Base-by-base conservation (phyloP, 1,140 invertebrate species). In the Thaumatotibia leucotreta region DNA sequence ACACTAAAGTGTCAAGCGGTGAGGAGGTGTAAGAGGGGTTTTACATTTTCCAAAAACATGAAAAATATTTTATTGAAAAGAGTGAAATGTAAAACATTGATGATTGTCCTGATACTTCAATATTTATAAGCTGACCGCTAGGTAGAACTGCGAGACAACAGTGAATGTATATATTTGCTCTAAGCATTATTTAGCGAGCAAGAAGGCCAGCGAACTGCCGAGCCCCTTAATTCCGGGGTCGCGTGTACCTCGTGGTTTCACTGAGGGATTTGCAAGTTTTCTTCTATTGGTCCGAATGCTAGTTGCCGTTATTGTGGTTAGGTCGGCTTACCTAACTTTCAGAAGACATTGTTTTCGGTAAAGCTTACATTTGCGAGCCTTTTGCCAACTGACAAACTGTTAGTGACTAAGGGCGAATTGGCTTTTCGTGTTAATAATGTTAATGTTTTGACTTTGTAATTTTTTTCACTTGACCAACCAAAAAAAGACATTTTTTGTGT, bases 231-330 rank as follows among this genome's bases (percentile, higher is more conserved):
- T 80, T 76, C 76, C 75, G 65, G 54, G 72, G 73, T 76, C 75
- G 77, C 79, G 76, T 84, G 82, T 79, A 83, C 80, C 80, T 82
- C 84, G 82, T 74, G 82, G 80, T 82, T 77, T 69, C 69, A 69
- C 72, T 65, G 66, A 64, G 73, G 77, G 83, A 86, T 86, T 86
- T 84, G 78, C 74, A 84, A 86, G 82, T 86, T 86, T 79, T 80
- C 77, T 82, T 77, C 69, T 77, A 81, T 83, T 79, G 81, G 70
- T 68, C 70, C 70, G 74, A 75, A 80, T 73, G 75, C 69, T 79
- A 75, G 75, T 78, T 83, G 79, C 77, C 71, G 76, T 79, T 72
- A 74, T 63, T 63, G 61, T 75, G 69, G 74, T 76, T 72, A 69
- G 68, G 70, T 67, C 73, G 77, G 77, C 79, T 81, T 86, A 82